Evolutionary conservation across 2,888 invertebrate genomes (phyloP).

Genomic region (Amphipoea lucens): DNA sequence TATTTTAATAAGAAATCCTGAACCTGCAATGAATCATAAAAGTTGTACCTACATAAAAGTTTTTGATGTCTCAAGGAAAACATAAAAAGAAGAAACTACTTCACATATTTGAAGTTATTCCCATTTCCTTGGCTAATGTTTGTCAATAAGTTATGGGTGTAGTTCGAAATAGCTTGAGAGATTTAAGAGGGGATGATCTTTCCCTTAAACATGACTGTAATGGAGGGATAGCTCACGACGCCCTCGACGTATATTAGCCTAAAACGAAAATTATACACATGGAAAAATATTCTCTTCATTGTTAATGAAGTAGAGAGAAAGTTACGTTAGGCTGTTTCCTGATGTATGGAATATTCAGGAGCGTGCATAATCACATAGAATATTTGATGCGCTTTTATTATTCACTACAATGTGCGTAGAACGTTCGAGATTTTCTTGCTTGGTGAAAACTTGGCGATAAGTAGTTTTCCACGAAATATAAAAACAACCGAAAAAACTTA

Average conservation of each 20-base stretch:
- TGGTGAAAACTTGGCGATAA: neutral
- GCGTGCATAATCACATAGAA: slow-evolving; percentile 46
- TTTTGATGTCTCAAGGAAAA: slow-evolving; percentile 37
- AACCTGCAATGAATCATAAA: slow-evolving; percentile 49
- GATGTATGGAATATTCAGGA: slow-evolving; percentile 50
- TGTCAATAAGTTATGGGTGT: slow-evolving; percentile 61
- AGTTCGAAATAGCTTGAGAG: slow-evolving; percentile 51
- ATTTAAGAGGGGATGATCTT: slow-evolving; percentile 61
- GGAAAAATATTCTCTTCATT: slow-evolving; percentile 64
- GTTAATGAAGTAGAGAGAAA: slow-evolving; percentile 57
- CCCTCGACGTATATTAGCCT: slow-evolving; percentile 60
- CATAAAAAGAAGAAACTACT: slow-evolving; percentile 28
- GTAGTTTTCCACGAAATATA: neutral
- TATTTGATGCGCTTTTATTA: slow-evolving; percentile 29
- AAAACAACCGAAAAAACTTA: neutral
- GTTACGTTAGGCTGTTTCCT: slow-evolving; percentile 49
- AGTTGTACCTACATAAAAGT: slow-evolving; percentile 44
- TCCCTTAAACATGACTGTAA: slow-evolving; percentile 70
- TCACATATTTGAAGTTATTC: slow-evolving; percentile 34
- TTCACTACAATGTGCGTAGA: slow-evolving; percentile 1
- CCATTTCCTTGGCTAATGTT: slow-evolving; percentile 29
- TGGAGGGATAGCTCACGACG: slow-evolving; percentile 72
- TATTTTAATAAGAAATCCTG: slow-evolving; percentile 15
- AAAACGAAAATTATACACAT: slow-evolving; percentile 70
- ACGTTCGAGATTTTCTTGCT: neutral